A percentile compares a stretch with the other conserved stretches of the same genome.
These are phyloP conservation scores for Lepisosteus osseus DNA, from an alignment of 2,113 vertebrate species.

Conservation along the genomic window DNA sequence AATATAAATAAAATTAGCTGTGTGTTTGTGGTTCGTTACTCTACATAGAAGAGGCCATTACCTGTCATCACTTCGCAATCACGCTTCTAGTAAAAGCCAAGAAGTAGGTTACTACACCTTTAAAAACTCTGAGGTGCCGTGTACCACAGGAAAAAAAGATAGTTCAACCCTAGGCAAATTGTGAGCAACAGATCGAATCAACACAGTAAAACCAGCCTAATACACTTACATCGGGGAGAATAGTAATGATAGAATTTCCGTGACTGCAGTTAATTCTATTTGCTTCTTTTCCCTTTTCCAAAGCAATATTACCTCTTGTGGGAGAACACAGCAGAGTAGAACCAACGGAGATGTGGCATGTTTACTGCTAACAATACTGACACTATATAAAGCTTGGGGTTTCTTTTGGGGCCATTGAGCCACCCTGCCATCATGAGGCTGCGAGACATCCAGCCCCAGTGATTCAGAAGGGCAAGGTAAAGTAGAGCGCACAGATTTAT, in stretches of 20 bases:
- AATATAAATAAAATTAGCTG: conserved; percentile 67
- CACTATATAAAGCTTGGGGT: too few relatives aligned
- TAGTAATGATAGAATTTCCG: conserved; percentile 66
- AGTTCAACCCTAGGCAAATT: conserved; percentile 59
- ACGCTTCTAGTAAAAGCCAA: conserved; percentile 44
- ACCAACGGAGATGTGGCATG: not conserved
- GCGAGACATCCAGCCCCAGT: conserved; percentile 45
- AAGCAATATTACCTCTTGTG: not conserved
- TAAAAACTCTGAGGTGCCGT: conserved; percentile 51
- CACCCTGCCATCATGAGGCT: conserved; percentile 41
- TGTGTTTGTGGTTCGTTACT: conserved; percentile 55
- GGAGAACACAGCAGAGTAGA: not conserved
- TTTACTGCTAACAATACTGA: too few relatives aligned
- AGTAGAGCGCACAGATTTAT: conserved; percentile 63
- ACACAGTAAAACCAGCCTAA: conserved; percentile 57
- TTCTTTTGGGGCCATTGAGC: conserved; percentile 7
- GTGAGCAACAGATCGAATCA: conserved; percentile 67
- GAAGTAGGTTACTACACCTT: conserved; percentile 65
- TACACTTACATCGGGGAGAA: conserved; percentile 64
- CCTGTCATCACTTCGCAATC: conserved; percentile 56
- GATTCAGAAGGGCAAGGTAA: conserved; percentile 26
- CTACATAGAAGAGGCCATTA: conserved; percentile 60
- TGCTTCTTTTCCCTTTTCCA: conserved; percentile 39
- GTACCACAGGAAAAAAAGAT: conserved; percentile 53
- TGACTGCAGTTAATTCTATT: conserved; percentile 33